A percentile compares a stretch with the other conserved stretches of the same genome.
Conservation (phyloP, 2,888 invertebrate genomes). For the Apotomis turbidana region DNA sequence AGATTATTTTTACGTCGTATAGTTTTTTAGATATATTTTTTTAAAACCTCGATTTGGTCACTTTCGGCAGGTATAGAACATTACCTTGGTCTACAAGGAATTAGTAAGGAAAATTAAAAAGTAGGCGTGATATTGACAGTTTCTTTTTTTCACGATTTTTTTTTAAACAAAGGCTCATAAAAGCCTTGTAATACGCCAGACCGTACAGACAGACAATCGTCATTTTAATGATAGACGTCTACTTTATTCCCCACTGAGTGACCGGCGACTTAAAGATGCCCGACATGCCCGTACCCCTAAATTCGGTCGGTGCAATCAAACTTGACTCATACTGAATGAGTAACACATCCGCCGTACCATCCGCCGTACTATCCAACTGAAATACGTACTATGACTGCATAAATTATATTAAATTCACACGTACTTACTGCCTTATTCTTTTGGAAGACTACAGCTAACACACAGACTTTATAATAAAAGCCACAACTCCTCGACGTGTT, state of each 20-base stretch:
- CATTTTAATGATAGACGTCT: neutral
- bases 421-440: neutral
- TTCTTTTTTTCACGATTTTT: too few relatives aligned
- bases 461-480: neutral
- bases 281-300: constrained; percentile 16
- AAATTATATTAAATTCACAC: neutral
- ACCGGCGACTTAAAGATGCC: neutral
- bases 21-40: too few relatives aligned
- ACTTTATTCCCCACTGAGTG: neutral
- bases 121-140: too few relatives aligned
- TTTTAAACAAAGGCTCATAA: too few relatives aligned
- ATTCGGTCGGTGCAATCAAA: constrained; percentile 6
- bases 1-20: too few relatives aligned
- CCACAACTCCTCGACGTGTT: neutral
- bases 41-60: too few relatives aligned
- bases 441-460: neutral
- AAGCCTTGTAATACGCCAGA: too few relatives aligned
- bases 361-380: neutral
- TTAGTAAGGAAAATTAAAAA: too few relatives aligned
- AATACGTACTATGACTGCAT: neutral
- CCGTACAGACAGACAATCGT: neutral
- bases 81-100: too few relatives aligned
- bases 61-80: too few relatives aligned
- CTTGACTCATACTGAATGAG: constrained; percentile 22
- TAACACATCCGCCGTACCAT: constrained; percentile 11